A percentile compares a stretch with the other conserved stretches of the same genome.
phyloP scores from a whole-genome alignment of 2,113 vertebrate species.

The Serinus canaria region DNA sequence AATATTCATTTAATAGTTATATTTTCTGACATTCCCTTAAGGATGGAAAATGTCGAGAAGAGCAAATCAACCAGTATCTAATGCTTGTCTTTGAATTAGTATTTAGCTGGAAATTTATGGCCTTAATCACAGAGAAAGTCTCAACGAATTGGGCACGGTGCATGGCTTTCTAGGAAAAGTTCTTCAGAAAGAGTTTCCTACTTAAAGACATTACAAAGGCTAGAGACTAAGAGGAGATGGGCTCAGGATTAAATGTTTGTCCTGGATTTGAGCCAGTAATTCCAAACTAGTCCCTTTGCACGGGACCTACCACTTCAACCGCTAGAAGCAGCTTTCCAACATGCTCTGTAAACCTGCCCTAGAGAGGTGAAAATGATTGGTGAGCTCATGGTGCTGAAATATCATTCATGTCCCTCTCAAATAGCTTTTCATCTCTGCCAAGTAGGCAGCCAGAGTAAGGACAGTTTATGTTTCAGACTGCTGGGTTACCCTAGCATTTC shows the following conservation, averaged over 20 bases:
- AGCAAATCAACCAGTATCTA: not conserved
- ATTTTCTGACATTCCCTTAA: not conserved
- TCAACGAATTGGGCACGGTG: not conserved
- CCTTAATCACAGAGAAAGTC: not conserved
- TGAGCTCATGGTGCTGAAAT: not conserved
- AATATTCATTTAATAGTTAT: not conserved
- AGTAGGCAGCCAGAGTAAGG: not conserved
- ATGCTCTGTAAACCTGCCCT: not conserved
- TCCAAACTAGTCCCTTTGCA: not conserved
- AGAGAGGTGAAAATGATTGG: not conserved
- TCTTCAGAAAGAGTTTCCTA: not conserved
- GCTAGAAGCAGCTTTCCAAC: not conserved
- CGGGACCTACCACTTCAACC: not conserved
- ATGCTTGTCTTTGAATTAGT: not conserved
- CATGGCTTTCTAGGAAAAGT: not conserved
- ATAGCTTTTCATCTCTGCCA: not conserved
- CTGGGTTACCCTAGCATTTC: not conserved
- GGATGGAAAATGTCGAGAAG: not conserved
- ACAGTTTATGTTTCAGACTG: not conserved
- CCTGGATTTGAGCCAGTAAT: not conserved
- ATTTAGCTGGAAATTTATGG: not conserved
- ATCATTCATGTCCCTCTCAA: not conserved
- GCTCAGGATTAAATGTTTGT: not conserved
- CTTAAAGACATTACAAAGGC: not conserved
- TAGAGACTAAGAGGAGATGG: not conserved